Base-by-base conservation (phyloP, 1,140 invertebrate genomes). In the Penaeus chinensis region DNA sequence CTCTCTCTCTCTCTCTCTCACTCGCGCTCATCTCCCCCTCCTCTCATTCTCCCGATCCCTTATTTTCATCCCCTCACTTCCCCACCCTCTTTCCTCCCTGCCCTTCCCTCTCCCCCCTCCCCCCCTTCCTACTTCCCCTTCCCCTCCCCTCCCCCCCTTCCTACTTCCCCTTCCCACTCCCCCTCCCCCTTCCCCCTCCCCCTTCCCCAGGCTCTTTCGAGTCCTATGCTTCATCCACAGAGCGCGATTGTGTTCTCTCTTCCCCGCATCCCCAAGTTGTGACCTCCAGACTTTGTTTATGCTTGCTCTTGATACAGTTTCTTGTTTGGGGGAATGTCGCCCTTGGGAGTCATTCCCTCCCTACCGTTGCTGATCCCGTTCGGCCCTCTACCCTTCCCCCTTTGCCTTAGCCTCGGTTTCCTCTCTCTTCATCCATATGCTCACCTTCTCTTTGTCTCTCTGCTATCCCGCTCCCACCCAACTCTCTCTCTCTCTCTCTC, bases 301-400 rank as follows among this genome's bases (percentile, higher is more conserved):
- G 78, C 62, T 47, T 80, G 78, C 69, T 79, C 77, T 79, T 79
- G 47, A 79, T 79, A 79, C 77, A 79, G 37, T 79, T 79, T 79
- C 77, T 79, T 79, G 77, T 79, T 79, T 79, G 77, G 37, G 42
- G 47, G 47, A 79, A 79, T 47, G 54, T 42, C 8, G 77, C 77
- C 54, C 77, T 7, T 8, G 77, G 77, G 77, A 60, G 77, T 77
- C 42, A 13, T 37, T 77, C 22, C 10, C 27, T 69, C 66, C 66
- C 66, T 69, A 24, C 22, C 66, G n/a, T 27, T 69, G 27, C 66
- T n/a, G n/a, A n/a, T 24, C 22, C 66, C 20, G 0, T 27, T 69
- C 20, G 22, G n/a, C 27, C 66, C 27, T 19, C 27, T 24, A 61
- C 4, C 27, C 78, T 24, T 19, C n/a, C 54, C 62, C 54, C 27